phyloP scores from a whole-genome alignment of 1,140 invertebrate genomes.

The Dendroctonus valens region DNA sequence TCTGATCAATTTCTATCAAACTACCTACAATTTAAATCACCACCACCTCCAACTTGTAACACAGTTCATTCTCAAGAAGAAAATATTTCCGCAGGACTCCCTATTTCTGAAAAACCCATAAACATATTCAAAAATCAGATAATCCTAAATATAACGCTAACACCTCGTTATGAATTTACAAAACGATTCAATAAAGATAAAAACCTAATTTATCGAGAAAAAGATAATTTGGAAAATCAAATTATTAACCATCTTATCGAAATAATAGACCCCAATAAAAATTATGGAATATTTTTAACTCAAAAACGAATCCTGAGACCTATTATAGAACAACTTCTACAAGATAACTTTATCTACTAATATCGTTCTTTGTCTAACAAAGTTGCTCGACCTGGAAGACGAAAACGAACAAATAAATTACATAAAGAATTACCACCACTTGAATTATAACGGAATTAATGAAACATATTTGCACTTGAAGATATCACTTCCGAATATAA shows the following conservation, averaged over 20 bases:
- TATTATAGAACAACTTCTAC: not conserved
- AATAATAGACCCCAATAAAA: not conserved
- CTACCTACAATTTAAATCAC: not conserved
- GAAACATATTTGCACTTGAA: constrained; percentile 31
- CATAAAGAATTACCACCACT: constrained; percentile 17
- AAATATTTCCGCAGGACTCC: not conserved
- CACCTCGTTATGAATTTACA: not conserved
- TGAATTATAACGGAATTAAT: constrained; percentile 27
- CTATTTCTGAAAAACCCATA: constrained; percentile 7
- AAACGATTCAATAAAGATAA: constrained; percentile 13
- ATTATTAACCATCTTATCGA: too few species aligned
- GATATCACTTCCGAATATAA: constrained; percentile 25
- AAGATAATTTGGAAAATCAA: not conserved
- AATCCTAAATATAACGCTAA: not conserved
- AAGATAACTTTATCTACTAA: not conserved
- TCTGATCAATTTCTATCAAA: not conserved
- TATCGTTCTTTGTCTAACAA: constrained; percentile 3
- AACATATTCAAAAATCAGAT: constrained; percentile 6
- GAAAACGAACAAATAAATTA: constrained; percentile 9
- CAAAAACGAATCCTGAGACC: constrained; percentile 2
- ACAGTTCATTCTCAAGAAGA: constrained; percentile 5
- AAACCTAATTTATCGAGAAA: not conserved
- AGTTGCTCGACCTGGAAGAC: not conserved
- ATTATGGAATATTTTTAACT: not conserved
- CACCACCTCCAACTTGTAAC: not conserved